Evolutionary conservation across 35 echinoderm and acorn worm species (phyloP), one percentile per base, ranked within the genome.

Genomic region (Heliocidaris tuberculata): DNA sequence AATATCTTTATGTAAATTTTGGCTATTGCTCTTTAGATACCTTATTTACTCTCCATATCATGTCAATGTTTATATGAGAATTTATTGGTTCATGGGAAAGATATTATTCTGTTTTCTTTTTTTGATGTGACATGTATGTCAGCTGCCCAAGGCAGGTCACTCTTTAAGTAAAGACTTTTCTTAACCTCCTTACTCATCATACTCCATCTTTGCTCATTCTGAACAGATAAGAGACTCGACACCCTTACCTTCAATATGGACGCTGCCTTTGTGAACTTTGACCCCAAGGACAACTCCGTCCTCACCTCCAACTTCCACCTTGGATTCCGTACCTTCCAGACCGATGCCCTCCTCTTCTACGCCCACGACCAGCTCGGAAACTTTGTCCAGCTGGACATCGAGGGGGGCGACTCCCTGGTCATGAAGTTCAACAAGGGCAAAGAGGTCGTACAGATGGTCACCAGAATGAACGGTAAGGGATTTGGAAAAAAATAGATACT

Each of bases 331-430:
- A 93, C 91, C 47, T 93, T 93, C 91, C 91, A 93, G 50, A 52
- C 91, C 8, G 91, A 93, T 59, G 91, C 91, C 50, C 91, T 93
- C 50, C 49, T 93, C 48, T 93, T 93, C 91, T 93, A 93, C 50
- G 91, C 91, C 91, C 27, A 93, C 24, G 91, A 93, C n/a, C 91
- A 93, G 48, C 16, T 93, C 29, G 91, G 91, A 13, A 93, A 93
- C 27, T 93, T 93, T 48, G 48, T 93, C n/a, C 91, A 93, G 50
- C 91, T 93, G 48, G 91, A 93, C 50, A 13, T 93, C 8, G 50
- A 93, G 91, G 91, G 21, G 7, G 31, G 12, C 19, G 91, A 93
- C 91, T 59, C 47, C 4, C 31, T 93, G 31, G 91, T 93, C 6
- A 52, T 93, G 48, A 93, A 49, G 8, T 93, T 93, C 91, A 93